phyloP scores from a whole-genome alignment of 2,113 vertebrate genomes.

The Heterotis niloticus region DNA sequence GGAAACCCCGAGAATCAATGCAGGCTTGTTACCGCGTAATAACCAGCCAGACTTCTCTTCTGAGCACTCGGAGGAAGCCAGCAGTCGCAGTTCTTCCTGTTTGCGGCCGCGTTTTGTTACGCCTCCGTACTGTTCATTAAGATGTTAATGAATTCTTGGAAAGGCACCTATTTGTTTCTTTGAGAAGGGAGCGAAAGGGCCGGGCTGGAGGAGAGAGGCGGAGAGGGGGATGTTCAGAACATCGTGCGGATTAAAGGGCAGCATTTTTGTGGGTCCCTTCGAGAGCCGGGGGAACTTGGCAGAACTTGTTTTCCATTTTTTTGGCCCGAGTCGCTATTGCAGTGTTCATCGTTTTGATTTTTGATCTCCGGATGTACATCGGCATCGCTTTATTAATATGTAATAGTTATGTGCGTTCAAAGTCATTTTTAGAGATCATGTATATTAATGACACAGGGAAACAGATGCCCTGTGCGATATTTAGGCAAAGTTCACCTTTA shows the following conservation, averaged over 20 bases:
- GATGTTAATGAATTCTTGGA: constrained; percentile 41
- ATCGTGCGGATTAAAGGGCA: constrained; percentile 3
- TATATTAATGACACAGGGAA: no score
- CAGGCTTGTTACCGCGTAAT: constrained; percentile 30
- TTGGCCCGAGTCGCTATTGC: no score
- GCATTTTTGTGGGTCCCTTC: neutral
- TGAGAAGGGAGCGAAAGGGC: constrained; percentile 30
- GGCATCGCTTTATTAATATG: no score
- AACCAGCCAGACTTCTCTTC: constrained; percentile 25
- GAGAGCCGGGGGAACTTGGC: no score
- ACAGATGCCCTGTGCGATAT: no score
- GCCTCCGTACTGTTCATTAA: constrained; percentile 41
- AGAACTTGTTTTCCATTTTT: no score
- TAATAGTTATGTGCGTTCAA: no score
- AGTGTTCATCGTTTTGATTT: no score
- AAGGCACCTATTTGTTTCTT: constrained; percentile 40
- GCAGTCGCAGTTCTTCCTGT: constrained; percentile 30
- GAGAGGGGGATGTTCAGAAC: neutral
- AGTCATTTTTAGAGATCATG: no score
- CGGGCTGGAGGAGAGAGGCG: neutral
- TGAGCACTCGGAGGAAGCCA: constrained; percentile 19
- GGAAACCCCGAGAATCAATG: constrained; percentile 40
- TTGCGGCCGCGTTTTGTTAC: constrained; percentile 31
- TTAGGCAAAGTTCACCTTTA: no score
- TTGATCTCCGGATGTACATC: no score